phyloP scores from a whole-genome alignment of 2,888 invertebrate species.

The Lochmaea crataegi region DNA sequence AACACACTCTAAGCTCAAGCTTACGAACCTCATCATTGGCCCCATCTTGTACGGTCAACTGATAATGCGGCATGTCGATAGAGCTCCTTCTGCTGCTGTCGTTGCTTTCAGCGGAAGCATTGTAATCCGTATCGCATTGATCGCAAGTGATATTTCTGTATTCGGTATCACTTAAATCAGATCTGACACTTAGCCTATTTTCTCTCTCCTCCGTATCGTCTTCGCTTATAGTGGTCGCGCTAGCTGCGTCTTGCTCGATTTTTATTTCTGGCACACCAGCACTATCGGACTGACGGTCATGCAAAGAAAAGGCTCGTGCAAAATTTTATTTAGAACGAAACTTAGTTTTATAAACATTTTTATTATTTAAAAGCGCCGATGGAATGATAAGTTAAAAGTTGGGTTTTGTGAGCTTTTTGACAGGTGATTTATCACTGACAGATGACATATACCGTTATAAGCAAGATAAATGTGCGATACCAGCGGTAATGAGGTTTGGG shows the following conservation, averaged over 20 bases:
- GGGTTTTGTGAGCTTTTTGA: too few species aligned
- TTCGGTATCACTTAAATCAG: slow-evolving; percentile 14
- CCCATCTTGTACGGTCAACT: slow-evolving; percentile 23
- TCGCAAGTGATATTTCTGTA: slow-evolving; percentile 40
- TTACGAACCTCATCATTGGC: slow-evolving; percentile 43
- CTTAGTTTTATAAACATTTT: slow-evolving; percentile 12
- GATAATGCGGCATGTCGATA: slow-evolving; percentile 43
- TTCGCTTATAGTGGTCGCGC: not conserved
- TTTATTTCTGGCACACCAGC: slow-evolving; percentile 37
- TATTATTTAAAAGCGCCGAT: slow-evolving; percentile 2
- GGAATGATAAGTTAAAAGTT: too few species aligned
- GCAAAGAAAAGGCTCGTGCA: slow-evolving; percentile 58
- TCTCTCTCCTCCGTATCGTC: slow-evolving; percentile 26
- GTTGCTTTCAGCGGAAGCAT: slow-evolving; percentile 62
- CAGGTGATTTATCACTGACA: too few species aligned
- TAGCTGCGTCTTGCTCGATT: slow-evolving; percentile 10
- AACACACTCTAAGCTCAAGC: slow-evolving; percentile 38
- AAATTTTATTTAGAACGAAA: slow-evolving; percentile 29
- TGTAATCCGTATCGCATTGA: slow-evolving; percentile 60
- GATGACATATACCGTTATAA: too few species aligned
- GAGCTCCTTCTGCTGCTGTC: slow-evolving; percentile 56
- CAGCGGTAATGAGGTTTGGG: too few species aligned
- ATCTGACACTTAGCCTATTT: slow-evolving; percentile 38
- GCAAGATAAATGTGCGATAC: too few species aligned
- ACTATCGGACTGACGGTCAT: slow-evolving; percentile 56